phyloP scores from a whole-genome alignment of 2,113 vertebrate genomes.

The Nothoprocta pentlandii region DNA sequence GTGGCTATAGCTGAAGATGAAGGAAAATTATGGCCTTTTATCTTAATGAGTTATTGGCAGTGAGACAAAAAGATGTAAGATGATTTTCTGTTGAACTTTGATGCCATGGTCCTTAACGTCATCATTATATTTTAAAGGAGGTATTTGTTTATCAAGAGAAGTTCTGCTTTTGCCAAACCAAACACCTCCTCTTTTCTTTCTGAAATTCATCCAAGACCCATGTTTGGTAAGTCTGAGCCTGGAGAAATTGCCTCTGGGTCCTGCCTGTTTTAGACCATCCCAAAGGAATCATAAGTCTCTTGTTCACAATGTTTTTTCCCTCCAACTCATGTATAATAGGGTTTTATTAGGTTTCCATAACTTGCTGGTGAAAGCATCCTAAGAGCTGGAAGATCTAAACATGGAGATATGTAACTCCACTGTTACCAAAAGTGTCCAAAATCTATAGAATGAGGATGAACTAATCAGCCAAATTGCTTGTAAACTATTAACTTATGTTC shows the following conservation, averaged over 20 bases:
- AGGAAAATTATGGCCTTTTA: neutral
- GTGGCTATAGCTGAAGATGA: neutral
- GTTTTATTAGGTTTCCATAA: neutral
- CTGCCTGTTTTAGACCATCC: neutral
- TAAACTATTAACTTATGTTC: neutral
- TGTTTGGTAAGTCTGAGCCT: neutral
- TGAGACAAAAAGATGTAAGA: neutral
- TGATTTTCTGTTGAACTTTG: slow-evolving; percentile 3
- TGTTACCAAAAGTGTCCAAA: neutral
- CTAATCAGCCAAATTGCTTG: neutral
- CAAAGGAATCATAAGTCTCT: neutral
- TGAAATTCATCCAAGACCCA: rapidly evolving
- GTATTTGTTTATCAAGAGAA: neutral
- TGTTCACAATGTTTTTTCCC: neutral
- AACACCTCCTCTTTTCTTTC: neutral
- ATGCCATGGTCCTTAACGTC: neutral
- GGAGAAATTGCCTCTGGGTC: neutral
- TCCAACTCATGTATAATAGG: neutral
- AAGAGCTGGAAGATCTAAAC: neutral
- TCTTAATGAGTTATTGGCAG: neutral
- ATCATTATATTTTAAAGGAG: neutral
- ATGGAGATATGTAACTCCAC: neutral
- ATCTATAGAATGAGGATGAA: neutral
- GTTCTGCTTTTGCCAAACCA: neutral
- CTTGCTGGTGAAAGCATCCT: neutral